Evolutionary conservation across 2,797 vertebrate genomes (phyloP), one percentile per base, ranked within the genome.

Genomic region (Lycodopsis pacificus): DNA sequence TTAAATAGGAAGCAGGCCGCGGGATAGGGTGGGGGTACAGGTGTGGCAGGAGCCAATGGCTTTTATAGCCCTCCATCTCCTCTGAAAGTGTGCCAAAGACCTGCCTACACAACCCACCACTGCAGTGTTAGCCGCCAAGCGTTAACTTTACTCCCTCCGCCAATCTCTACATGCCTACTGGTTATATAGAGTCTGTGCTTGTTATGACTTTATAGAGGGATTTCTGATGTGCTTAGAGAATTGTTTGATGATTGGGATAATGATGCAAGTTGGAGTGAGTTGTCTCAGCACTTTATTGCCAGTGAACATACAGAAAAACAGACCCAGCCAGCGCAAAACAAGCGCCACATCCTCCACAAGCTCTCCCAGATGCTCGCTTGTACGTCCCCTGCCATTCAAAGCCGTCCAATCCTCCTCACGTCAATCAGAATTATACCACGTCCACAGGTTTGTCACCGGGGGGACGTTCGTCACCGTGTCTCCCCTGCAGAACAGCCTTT

Each of bases 401-500:
- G 57, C 65, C 12, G 1, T 84, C 88, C 85, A 48, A 68, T 83
- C 85, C 77, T 83, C 78, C 73, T 77, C 80, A 38, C 40, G 93
- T 94, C 94, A 94, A 88, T 95, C 94, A 94, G 86, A 83, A 92
- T 92, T 91, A 91, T 85, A 86, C 79, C 89, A 81, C 79, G 49
- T 91, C 88, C 88, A 75, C 85, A 92, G 88, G 90, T 94, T 90
- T 93, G 90, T 91, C 89, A 90, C 93, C 80, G 68, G 81, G 84
- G 90, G 89, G 90, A 83, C 64, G 89, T 93, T 95, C 80, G 90
- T 94, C 93, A 92, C 92, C 86, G 79, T 79, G 87, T 85, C 93
- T 77, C 86, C 93, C 95, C 89, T 93, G 92, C 91, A 93, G 96
- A 96, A 96, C 95, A 96, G 96, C 95, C 96, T 97, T 96, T 93